Evolutionary conservation across 2,888 invertebrate species (phyloP), one percentile per base, ranked within the genome.

Genomic region (Spisula subtruncata): DNA sequence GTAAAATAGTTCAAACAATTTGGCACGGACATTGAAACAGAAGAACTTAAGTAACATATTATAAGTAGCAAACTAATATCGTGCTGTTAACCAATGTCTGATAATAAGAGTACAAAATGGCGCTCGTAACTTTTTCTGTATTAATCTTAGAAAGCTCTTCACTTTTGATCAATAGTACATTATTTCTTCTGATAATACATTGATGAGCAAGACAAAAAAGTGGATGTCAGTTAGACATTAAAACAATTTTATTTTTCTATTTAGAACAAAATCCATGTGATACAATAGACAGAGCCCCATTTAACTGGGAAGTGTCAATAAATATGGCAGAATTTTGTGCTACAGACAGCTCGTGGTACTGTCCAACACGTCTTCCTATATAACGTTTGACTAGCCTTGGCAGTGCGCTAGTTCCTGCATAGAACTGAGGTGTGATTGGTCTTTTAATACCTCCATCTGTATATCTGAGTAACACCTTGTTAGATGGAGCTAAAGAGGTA

Each of bases 281-380:
- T 32, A 93, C 92, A 41, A 94, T 94, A 35, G 94, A 94, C n/a
- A 94, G 90, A 41, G 94, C 93, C 85, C 94, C 94, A 82, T 92
- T 92, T 82, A 94, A 80, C 89, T 93, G 93, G 75, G 94, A 93
- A 14, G 94, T 94, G 87, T 94, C 94, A 29, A 94, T 92, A 90
- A 92, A 94, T 54, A 94, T 92, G 48, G 94, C 88, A 6, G 93
- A 89, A 81, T 90, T 92, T 60, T 91, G 91, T 12, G 87, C 83
- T 10, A 91, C 87, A 14, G 93, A 89, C 0, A 94, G 83, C 79
- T 94, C 93, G 82, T 93, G 93, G 83, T 92, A 93, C 29, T 91
- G 93, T 75, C 91, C 92, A 1, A 93, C 87, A 29, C 93, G 89
- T 18, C 94, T 92, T 20, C 93, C 93, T 25, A 94, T 94, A 75